Evolutionary conservation across 2,797 vertebrate species (phyloP).

Genomic region (Falco concolor): DNA sequence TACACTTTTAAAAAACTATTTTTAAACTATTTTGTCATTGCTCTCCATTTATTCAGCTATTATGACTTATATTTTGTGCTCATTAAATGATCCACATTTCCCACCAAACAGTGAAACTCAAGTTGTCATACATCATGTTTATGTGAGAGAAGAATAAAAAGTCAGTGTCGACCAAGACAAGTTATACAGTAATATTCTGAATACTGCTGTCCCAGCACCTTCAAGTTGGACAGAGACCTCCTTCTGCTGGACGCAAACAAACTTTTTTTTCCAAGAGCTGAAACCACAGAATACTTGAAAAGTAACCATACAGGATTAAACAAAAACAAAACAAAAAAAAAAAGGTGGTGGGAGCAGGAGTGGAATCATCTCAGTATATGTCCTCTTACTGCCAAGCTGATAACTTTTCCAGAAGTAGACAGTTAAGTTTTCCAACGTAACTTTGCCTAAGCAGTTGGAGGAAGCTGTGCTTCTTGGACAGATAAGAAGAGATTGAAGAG

Average conservation of each 20-base stretch:
- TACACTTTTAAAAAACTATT: background rate
- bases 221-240: conserved; percentile 5
- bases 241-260: background rate
- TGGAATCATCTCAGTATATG: background rate
- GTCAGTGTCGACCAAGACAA: background rate
- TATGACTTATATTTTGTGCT: background rate
- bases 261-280: background rate
- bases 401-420: background rate
- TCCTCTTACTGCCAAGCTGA: background rate
- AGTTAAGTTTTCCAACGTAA: background rate
- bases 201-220: background rate
- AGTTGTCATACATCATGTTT: background rate
- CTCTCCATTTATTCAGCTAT: background rate
- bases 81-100: background rate
- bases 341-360: too few species aligned
- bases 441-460: background rate
- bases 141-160: background rate
- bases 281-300: background rate
- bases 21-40: background rate
- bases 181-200: background rate
- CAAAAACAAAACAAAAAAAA: background rate
- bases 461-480: background rate
- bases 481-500: background rate
- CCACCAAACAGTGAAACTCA: background rate
- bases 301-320: background rate